Evolutionary conservation across 1,140 invertebrate species (phyloP).

Genomic region (Galendromus occidentalis): DNA sequence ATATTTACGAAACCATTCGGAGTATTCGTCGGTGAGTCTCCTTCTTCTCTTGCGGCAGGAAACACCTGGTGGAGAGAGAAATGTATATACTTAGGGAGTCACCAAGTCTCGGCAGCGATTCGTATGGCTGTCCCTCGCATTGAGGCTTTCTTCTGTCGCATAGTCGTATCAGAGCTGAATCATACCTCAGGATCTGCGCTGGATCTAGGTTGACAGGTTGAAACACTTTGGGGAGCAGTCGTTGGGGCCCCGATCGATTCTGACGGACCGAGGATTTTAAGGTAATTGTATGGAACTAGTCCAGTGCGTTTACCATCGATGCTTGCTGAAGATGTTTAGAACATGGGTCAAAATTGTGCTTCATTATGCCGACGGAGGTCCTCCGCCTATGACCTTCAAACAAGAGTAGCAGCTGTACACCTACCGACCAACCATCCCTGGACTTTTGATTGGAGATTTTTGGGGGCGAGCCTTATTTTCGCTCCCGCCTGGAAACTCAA

Average conservation of each 20-base stretch:
- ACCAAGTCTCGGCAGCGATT: too few relatives aligned
- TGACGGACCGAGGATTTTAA: slow-evolving; percentile 30
- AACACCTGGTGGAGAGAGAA: too few relatives aligned
- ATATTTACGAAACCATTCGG: too few relatives aligned
- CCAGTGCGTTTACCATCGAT: slow-evolving; percentile 45
- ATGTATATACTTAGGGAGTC: too few relatives aligned
- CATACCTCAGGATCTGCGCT: too few relatives aligned
- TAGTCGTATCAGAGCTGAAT: too few relatives aligned
- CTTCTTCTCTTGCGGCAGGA: too few relatives aligned
- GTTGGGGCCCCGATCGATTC: background rate
- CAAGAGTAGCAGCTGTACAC: slow-evolving; percentile 14
- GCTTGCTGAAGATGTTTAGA: slow-evolving; percentile 29
- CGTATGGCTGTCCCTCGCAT: too few relatives aligned
- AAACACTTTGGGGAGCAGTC: background rate
- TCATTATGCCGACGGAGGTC: slow-evolving; percentile 39
- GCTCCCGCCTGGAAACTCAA: slow-evolving; percentile 53
- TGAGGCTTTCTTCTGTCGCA: too few relatives aligned
- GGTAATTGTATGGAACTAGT: slow-evolving; percentile 57
- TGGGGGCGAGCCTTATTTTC: slow-evolving; percentile 55
- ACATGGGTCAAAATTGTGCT: background rate
- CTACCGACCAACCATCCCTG: slow-evolving; percentile 17
- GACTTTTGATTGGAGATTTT: slow-evolving; percentile 25
- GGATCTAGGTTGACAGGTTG: background rate
- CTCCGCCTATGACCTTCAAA: slow-evolving; percentile 35
- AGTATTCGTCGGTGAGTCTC: too few relatives aligned